Evolutionary conservation across 1,140 invertebrate genomes (phyloP), one percentile per base, ranked within the genome.

Genomic region (Ditylenchus dipsaci): DNA sequence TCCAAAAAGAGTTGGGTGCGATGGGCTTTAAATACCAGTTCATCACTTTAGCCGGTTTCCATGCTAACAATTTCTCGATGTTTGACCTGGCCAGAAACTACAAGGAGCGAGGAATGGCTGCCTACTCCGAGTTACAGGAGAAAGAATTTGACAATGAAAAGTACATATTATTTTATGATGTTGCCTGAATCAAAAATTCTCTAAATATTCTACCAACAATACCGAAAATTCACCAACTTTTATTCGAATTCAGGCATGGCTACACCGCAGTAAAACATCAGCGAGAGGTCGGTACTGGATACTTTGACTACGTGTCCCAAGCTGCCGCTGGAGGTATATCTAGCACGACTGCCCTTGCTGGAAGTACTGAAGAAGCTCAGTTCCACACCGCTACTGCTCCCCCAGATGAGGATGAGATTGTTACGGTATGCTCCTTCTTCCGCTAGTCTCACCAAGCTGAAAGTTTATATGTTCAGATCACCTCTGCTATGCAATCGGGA

Each of bases 1-100:
- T 84, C 83, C 83, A 84, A 65, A 69, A 73, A 26, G 78, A 84
- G 71, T 72, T 84, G 21, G 83, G 80, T 13, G 74, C 73, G 19
- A 83, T 84, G 84, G 83, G 83, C 45, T 84, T 84, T 78, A 85
- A 84, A 68, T 84, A 80, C 64, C 83, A 84, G 71, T 84, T 84
- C 74, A 84, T 84, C 60, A 85, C 83, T 11, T 69, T 84, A 26
- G 83, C 83, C 57, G 83, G 83, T 64, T 85, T 83, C 76, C 83
- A 84, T 65, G 75, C 82, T 42, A 79, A 84, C 69, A 83, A 81
- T 68, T 84, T 83, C 65, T 65, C 69, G 42, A 83, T 84, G 65
- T 84, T 80, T 62, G 82, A 84, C 56, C 65, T 84, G 27, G 83
- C 83, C 19, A 58, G 73, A 9, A 79, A 80, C 49, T 84, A 85